A percentile compares a stretch with the other conserved stretches of the same genome.
Evolutionary conservation across 2,888 invertebrate species (phyloP).

Genomic region (Tipula lateralis): DNA sequence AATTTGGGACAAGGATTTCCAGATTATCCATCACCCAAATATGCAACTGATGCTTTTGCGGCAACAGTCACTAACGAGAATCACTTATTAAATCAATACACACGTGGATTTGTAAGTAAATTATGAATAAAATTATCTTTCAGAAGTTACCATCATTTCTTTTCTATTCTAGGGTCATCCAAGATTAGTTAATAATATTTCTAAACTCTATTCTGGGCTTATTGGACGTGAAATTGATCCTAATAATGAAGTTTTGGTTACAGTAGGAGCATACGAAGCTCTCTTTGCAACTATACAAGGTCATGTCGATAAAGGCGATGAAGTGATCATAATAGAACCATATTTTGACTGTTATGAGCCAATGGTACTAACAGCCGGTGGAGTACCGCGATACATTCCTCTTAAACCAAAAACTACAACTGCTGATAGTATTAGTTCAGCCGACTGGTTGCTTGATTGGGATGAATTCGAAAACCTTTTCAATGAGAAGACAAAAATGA

Average conservation of each 20-base stretch:
- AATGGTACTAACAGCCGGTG: constrained; percentile 86
- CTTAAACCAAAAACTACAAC: constrained; percentile 57
- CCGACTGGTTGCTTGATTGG: constrained; percentile 85
- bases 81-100: constrained; percentile 83
- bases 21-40: constrained; percentile 80
- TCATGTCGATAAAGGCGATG: constrained; percentile 79
- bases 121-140: constrained; percentile 55
- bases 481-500: constrained; percentile 83
- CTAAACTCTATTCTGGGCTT: constrained; percentile 78
- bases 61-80: constrained; percentile 64
- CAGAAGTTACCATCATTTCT: not conserved
- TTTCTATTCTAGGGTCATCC: constrained; percentile 74
- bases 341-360: constrained; percentile 98
- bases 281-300: constrained; percentile 80
- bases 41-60: constrained; percentile 72
- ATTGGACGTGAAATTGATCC: constrained; percentile 74
- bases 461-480: constrained; percentile 75
- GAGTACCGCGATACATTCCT: constrained; percentile 79
- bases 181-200: constrained; percentile 75
- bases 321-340: constrained; percentile 96
- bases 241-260: constrained; percentile 79
- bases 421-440: constrained; percentile 56
- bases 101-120: constrained; percentile 68
- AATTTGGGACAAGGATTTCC: constrained; percentile 96
- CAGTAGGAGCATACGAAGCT: constrained; percentile 92